A percentile compares a stretch with the other conserved stretches of the same genome.
These are phyloP conservation scores for Melanocharis versteri DNA, from an alignment of 2,113 vertebrate genomes.

Conservation along the genomic window DNA sequence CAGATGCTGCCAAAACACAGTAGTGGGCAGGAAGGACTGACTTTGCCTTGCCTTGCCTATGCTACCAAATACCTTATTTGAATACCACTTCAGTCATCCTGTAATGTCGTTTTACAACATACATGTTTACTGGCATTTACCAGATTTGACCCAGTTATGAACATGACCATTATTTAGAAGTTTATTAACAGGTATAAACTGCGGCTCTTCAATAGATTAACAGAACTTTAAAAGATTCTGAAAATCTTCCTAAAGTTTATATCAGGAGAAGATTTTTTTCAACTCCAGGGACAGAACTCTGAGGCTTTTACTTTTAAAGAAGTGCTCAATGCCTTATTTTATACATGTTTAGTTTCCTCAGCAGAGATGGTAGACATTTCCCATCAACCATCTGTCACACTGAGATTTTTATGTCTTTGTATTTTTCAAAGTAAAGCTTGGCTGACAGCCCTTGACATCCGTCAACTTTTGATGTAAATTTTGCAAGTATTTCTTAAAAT, in stretches of 20 bases:
- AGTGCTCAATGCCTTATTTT: neutral
- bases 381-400: neutral
- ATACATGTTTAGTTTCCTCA: neutral
- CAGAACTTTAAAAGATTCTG: neutral
- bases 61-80: neutral
- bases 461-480: neutral
- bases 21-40: rapidly evolving
- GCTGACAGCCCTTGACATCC: neutral
- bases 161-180: neutral
- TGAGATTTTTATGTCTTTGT: neutral
- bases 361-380: neutral
- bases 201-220: neutral
- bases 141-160: neutral
- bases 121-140: neutral
- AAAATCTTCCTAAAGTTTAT: neutral
- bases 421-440: neutral
- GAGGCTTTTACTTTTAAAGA: neutral
- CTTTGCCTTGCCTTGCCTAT: neutral
- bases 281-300: neutral
- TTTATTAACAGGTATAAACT: neutral
- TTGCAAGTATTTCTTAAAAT: neutral
- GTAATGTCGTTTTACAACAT: neutral
- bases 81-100: neutral
- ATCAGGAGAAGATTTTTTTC: neutral
- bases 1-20: neutral